phyloP scores from a whole-genome alignment of 2,113 vertebrate genomes.

The Rattus norvegicus region DNA sequence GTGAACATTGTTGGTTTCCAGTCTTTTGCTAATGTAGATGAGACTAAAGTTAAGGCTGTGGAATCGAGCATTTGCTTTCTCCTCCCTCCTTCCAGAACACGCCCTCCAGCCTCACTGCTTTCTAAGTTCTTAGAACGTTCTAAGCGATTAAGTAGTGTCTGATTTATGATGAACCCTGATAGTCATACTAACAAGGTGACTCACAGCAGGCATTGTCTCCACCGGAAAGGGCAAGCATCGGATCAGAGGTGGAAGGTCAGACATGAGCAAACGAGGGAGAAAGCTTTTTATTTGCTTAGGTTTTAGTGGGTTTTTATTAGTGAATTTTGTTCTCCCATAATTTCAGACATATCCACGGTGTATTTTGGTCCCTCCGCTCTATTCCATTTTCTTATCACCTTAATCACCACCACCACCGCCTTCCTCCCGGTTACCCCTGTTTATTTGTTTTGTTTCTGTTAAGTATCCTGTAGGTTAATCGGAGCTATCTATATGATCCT shows the following conservation, averaged over 20 bases:
- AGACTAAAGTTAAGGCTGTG: background rate
- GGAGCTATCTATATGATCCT: background rate
- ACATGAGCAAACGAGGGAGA: background rate
- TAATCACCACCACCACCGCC: no score
- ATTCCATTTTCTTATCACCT: background rate
- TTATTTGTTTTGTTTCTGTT: background rate
- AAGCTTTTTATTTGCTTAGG: no score
- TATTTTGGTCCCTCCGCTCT: no score
- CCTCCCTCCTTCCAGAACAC: background rate
- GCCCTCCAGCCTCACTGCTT: fast-evolving
- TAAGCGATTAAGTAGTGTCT: background rate
- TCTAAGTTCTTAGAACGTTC: background rate
- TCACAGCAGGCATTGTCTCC: background rate
- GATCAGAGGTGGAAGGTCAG: background rate
- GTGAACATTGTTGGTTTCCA: background rate
- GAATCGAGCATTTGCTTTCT: background rate
- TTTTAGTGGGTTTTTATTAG: background rate
- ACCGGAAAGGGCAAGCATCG: background rate
- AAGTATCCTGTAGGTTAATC: background rate
- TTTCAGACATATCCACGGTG: no score
- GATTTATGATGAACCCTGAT: background rate
- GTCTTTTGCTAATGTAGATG: background rate
- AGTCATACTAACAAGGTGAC: background rate
- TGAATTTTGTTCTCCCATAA: background rate
- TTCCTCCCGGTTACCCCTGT: background rate